A percentile compares a stretch with the other conserved stretches of the same genome.
These are phyloP conservation scores for Synergus umbraculus DNA, from an alignment of 2,888 invertebrate genomes.

Conservation along the genomic window DNA sequence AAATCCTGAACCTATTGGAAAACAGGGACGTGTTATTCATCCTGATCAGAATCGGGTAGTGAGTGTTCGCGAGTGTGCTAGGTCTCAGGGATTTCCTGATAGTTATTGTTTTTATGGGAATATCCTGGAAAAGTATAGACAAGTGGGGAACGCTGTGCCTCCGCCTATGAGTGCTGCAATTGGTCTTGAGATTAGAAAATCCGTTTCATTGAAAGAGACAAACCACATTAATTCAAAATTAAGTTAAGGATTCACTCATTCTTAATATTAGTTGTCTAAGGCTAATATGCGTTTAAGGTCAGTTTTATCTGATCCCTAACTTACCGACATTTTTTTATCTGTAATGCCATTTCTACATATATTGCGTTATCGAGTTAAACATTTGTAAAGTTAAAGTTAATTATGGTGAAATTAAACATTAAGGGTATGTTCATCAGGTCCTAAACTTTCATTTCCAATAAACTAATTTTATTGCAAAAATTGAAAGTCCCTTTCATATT, in stretches of 20 bases:
- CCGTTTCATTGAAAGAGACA: slow-evolving; percentile 45
- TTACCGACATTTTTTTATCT: too few relatives aligned
- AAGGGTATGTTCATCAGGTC: too few relatives aligned
- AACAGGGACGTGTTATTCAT: slow-evolving; percentile 89
- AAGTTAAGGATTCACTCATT: background rate
- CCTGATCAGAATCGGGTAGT: slow-evolving; percentile 89
- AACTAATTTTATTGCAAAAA: background rate
- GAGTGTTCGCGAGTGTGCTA: slow-evolving; percentile 91
- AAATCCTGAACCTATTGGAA: slow-evolving; percentile 94
- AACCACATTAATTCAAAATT: background rate
- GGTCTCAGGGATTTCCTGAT: slow-evolving; percentile 92
- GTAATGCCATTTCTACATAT: too few relatives aligned
- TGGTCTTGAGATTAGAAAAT: slow-evolving; percentile 85
- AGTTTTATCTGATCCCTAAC: too few relatives aligned
- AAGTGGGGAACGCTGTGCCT: slow-evolving; percentile 93
- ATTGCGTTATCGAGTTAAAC: too few relatives aligned
- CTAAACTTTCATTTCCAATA: background rate
- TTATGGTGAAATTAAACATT: too few relatives aligned
- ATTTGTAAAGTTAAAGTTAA: too few relatives aligned
- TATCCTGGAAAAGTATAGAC: slow-evolving; percentile 88
- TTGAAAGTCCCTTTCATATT: too few relatives aligned
- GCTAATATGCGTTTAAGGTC: background rate
- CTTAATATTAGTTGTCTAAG: background rate
- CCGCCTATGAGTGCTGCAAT: slow-evolving; percentile 88
- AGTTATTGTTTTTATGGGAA: slow-evolving; percentile 86